These are phyloP conservation scores for Triplophysa tibetana DNA, from an alignment of 2,113 vertebrate species.

Conservation along the genomic window DNA sequence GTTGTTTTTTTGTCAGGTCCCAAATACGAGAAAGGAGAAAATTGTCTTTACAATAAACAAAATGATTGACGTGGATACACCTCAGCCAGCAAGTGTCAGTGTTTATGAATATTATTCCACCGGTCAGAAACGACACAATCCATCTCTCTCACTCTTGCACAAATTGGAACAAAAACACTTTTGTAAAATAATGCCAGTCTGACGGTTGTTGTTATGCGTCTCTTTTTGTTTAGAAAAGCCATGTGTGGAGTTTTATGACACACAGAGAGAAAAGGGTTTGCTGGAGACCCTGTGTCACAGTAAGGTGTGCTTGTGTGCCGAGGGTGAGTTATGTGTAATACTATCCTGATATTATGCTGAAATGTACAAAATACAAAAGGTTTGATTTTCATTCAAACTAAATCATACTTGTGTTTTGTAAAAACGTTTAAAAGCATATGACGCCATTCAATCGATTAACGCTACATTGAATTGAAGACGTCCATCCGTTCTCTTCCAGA, in stretches of 20 bases:
- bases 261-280: not conserved
- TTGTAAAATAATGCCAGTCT: too few species aligned
- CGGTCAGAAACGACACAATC: not conserved
- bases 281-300: not conserved
- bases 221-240: not conserved
- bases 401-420: too few species aligned
- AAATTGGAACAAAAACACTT: not conserved
- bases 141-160: not conserved
- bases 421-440: too few species aligned
- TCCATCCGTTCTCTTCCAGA: too few species aligned
- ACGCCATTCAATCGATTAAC: too few species aligned
- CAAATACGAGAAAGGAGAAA: not conserved
- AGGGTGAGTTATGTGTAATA: not conserved
- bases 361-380: too few species aligned
- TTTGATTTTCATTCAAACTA: too few species aligned
- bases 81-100: not conserved
- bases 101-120: not conserved
- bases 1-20: not conserved
- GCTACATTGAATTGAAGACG: too few species aligned
- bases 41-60: not conserved
- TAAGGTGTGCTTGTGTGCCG: not conserved
- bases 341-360: too few species aligned
- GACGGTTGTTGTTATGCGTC: not conserved
- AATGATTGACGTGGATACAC: not conserved
- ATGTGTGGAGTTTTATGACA: not conserved